A percentile compares a stretch with the other conserved stretches of the same genome.
Conservation (phyloP, 2,113 vertebrate genomes). For the Paramisgurnus dabryanus region DNA sequence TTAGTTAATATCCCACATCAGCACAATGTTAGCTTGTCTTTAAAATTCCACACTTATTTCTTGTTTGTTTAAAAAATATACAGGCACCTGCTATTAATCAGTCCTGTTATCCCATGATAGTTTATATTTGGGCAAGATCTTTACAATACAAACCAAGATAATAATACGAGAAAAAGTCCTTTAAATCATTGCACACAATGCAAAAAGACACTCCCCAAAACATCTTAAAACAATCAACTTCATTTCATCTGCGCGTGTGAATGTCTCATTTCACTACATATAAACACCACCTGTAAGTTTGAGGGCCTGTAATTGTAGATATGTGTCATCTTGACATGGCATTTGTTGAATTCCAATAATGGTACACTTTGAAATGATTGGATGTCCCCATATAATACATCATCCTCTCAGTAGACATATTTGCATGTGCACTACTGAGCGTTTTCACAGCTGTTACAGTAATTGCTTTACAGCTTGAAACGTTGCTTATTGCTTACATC, state of each 20-base stretch:
- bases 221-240: conserved; percentile 9
- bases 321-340: conserved; percentile 65
- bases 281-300: conserved; percentile 61
- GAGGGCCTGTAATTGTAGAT: conserved; percentile 58
- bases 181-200: not conserved
- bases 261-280: conserved; percentile 62
- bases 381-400: conserved; percentile 18
- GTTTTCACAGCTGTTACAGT: conserved; percentile 30
- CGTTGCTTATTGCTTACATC: not conserved
- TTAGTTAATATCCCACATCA: not conserved
- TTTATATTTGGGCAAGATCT: not conserved
- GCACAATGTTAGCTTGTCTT: not conserved
- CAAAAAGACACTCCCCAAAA: not conserved
- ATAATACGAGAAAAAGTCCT: not conserved
- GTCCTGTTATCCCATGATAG: not conserved
- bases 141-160: not conserved
- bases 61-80: not conserved
- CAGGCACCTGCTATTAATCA: not conserved
- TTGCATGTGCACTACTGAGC: conserved; percentile 17
- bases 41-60: not conserved
- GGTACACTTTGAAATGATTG: not conserved
- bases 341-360: conserved; percentile 21
- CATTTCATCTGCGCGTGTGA: conserved; percentile 61
- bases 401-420: conserved; percentile 7
- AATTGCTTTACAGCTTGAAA: conserved; percentile 9